A percentile compares a stretch with the other conserved stretches of the same genome.
These are phyloP conservation scores for Poecile montanus DNA, from an alignment of 2,797 vertebrate genomes.

Conservation along the genomic window DNA sequence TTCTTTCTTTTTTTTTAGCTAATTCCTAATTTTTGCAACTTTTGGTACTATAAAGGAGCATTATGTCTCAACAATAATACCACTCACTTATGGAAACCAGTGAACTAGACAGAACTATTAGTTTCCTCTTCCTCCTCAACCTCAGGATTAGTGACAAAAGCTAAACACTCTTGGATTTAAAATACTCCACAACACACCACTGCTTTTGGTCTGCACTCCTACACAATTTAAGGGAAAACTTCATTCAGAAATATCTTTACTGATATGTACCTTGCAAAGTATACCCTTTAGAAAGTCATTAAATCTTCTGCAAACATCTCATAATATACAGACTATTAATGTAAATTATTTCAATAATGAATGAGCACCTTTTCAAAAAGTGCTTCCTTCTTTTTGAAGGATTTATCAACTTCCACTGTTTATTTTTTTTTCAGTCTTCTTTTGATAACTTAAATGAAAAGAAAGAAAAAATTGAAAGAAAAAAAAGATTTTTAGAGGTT, in stretches of 20 bases:
- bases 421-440: background rate
- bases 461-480: background rate
- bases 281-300: background rate
- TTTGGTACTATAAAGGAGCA: background rate
- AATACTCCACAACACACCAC: background rate
- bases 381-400: background rate
- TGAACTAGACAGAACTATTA: background rate
- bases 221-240: background rate
- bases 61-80: background rate
- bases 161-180: background rate
- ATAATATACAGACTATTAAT: background rate
- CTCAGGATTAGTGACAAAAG: background rate
- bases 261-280: background rate
- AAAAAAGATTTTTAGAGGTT: background rate
- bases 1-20: background rate
- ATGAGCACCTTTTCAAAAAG: background rate
- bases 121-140: background rate
- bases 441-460: background rate
- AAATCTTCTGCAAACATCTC: background rate
- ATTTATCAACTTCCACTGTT: background rate
- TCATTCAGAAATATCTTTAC: background rate
- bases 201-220: background rate
- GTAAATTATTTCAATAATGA: background rate
- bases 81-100: background rate
- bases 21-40: background rate